A percentile compares a stretch with the other conserved stretches of the same genome.
These are phyloP conservation scores for Dipodomys stephensi DNA, from an alignment of 2,113 vertebrate species.

Conservation along the genomic window DNA sequence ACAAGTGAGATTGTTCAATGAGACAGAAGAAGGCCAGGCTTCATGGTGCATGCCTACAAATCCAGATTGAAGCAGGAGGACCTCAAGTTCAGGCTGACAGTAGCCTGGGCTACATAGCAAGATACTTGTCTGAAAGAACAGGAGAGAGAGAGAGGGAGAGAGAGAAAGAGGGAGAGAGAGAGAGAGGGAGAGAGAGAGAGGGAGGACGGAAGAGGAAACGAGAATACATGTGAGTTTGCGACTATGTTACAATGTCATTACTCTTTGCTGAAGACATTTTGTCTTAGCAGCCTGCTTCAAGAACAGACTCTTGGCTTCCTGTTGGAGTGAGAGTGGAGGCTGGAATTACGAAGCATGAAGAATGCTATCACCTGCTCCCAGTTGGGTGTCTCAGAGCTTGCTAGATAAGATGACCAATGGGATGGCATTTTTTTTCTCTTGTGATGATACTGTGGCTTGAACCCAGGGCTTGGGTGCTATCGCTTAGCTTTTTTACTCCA, in stretches of 20 bases:
- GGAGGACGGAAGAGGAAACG: not conserved
- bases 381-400: not conserved
- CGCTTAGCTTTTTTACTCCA: too few relatives aligned
- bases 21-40: not conserved
- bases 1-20: not conserved
- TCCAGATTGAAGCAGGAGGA: not conserved
- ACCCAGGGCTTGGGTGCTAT: too few relatives aligned
- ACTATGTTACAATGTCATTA: not conserved
- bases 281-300: not conserved
- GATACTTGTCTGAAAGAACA: too few relatives aligned
- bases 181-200: not conserved
- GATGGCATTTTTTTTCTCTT: not conserved
- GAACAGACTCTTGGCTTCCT: not conserved
- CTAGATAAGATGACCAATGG: not conserved
- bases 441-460: not conserved
- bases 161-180: not conserved
- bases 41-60: not conserved
- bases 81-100: not conserved
- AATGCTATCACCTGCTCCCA: conserved; percentile 49
- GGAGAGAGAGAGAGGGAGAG: too few relatives aligned
- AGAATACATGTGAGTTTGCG: too few relatives aligned
- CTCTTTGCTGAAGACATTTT: not conserved
- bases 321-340: conserved; percentile 28
- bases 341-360: conserved; percentile 57
- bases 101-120: not conserved